Conservation (phyloP, 1,140 invertebrate genomes). For the Trichoplusia ni region DNA sequence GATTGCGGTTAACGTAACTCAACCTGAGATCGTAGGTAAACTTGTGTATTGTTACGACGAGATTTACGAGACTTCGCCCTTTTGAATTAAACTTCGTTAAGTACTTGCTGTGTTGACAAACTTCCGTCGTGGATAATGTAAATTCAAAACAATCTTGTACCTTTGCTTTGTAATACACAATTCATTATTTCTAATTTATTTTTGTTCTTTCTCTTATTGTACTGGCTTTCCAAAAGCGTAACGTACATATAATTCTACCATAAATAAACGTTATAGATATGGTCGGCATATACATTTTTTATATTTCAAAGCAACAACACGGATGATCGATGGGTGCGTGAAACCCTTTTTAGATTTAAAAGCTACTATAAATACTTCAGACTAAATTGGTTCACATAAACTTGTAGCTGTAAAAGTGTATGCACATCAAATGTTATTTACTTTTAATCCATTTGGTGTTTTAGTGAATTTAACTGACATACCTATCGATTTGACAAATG, state of each 20-base stretch:
- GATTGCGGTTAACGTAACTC: constrained; percentile 34
- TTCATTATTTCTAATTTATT: not conserved
- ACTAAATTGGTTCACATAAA: not conserved
- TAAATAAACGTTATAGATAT: constrained; percentile 4
- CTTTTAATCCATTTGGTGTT: no score
- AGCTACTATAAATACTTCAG: constrained; percentile 16
- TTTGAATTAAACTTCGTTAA: constrained; percentile 11
- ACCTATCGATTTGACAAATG: no score
- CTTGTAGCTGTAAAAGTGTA: constrained; percentile 8
- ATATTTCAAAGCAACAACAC: not conserved
- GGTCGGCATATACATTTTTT: not conserved
- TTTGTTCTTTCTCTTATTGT: not conserved
- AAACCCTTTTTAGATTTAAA: constrained; percentile 28
- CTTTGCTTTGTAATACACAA: not conserved
- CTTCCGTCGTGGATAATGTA: constrained; percentile 10
- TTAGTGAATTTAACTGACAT: no score
- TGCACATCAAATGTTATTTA: constrained; percentile 5
- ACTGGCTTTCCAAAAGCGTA: no score
- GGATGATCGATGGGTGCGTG: constrained; percentile 17
- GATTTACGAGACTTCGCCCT: constrained; percentile 22
- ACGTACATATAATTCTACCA: no score
- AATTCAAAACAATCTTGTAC: not conserved
- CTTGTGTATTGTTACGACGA: constrained; percentile 25
- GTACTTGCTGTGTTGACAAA: constrained; percentile 11
- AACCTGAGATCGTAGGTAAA: constrained; percentile 30